These are phyloP conservation scores for Zaprionus lineosus DNA, from an alignment of 2,888 invertebrate genomes.

Conservation along the genomic window DNA sequence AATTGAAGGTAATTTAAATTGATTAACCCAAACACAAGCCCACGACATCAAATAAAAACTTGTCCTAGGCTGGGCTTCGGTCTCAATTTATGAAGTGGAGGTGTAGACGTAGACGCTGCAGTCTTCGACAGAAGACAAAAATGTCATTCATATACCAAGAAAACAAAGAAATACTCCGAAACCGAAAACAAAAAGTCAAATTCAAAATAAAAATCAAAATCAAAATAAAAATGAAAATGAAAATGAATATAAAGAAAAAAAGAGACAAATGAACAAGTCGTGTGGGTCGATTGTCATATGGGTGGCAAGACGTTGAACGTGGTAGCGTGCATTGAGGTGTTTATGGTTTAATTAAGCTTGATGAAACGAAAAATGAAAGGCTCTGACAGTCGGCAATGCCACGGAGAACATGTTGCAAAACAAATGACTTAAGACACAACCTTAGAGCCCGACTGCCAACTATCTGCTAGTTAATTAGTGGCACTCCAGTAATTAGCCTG, in stretches of 20 bases:
- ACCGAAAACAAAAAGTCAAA: too few relatives aligned
- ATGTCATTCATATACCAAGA: too few relatives aligned
- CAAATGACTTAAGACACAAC: slow-evolving; percentile 37
- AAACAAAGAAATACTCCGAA: too few relatives aligned
- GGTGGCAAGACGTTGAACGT: slow-evolving; percentile 62
- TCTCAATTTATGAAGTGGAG: slow-evolving; percentile 41
- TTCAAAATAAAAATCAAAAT: too few relatives aligned
- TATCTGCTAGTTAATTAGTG: slow-evolving; percentile 31
- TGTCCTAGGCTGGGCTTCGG: slow-evolving; percentile 44
- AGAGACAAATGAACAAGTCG: slow-evolving; percentile 16
- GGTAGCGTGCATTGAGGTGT: slow-evolving; percentile 73
- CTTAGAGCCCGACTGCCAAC: slow-evolving; percentile 18
- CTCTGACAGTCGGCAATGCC: slow-evolving; percentile 23
- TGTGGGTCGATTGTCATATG: slow-evolving; percentile 57
- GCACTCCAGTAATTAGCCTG: slow-evolving; percentile 27
- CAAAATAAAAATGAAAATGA: too few relatives aligned
- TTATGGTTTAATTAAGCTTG: slow-evolving; percentile 71
- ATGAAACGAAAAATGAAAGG: slow-evolving; percentile 59
- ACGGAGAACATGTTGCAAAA: slow-evolving; percentile 25
- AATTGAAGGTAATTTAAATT: slow-evolving; percentile 78
- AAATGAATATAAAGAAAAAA: slow-evolving; percentile 22
- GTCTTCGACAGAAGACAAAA: slow-evolving; percentile 55
- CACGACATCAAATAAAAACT: slow-evolving; percentile 47
- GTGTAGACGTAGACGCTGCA: slow-evolving; percentile 63
- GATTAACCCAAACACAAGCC: slow-evolving; percentile 63